Percentiles rank a stretch among this genome's conserved stretches.
Conservation (phyloP, 2,888 invertebrate species). For the Tiliacea citrago region DNA sequence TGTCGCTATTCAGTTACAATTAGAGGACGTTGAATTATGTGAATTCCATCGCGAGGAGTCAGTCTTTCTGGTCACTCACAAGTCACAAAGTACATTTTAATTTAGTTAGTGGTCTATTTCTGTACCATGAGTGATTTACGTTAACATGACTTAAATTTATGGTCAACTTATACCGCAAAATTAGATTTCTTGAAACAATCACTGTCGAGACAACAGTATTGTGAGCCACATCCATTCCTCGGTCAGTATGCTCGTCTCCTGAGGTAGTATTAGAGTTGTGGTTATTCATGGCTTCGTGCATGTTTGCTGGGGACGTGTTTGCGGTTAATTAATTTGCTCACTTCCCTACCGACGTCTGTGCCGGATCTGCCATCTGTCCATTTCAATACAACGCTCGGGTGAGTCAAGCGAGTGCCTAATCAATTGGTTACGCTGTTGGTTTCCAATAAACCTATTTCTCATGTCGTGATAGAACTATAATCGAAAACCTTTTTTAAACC, state of each 20-base stretch:
- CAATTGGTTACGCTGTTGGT: conserved; percentile 79
- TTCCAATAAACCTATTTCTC: conserved; percentile 73
- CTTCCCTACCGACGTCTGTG: conserved; percentile 67
- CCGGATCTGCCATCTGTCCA: conserved; percentile 70
- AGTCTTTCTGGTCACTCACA: conserved; percentile 41
- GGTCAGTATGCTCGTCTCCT: conserved; percentile 39
- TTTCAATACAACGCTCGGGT: conserved; percentile 76
- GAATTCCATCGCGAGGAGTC: conserved; percentile 46
- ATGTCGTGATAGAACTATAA: conserved; percentile 74
- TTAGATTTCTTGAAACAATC: conserved; percentile 69
- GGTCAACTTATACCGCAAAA: conserved; percentile 71
- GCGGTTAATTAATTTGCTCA: conserved; percentile 78
- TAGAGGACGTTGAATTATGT: conserved; percentile 57
- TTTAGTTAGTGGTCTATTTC: conserved; percentile 62
- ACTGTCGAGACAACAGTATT: conserved; percentile 53
- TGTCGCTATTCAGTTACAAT: conserved; percentile 55
- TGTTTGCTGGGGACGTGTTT: conserved; percentile 67
- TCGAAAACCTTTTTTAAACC: conserved; percentile 68
- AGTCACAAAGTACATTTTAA: conserved; percentile 57
- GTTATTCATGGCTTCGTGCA: conserved; percentile 67
- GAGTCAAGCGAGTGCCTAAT: conserved; percentile 76
- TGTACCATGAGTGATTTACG: conserved; percentile 73
- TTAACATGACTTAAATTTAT: conserved; percentile 71
- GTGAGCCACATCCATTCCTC: conserved; percentile 41
- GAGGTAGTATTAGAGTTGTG: conserved; percentile 60